These are phyloP conservation scores for Heliconius charithonia DNA, from an alignment of 2,888 invertebrate species.

Conservation along the genomic window DNA sequence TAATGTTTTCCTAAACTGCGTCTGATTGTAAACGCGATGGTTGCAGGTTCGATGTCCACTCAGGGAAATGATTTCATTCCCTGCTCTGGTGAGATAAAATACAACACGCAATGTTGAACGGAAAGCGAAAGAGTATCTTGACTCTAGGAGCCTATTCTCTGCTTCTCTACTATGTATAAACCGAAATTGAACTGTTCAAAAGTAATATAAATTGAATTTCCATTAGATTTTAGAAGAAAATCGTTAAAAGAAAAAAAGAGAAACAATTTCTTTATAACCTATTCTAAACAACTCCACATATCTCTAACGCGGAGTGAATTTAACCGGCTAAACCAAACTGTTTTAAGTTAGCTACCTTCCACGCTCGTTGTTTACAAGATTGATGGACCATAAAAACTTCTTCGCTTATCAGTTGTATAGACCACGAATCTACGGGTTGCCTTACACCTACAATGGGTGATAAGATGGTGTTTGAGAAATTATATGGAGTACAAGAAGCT, in stretches of 20 bases:
- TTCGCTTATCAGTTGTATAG: constrained; percentile 45
- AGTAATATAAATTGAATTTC: neutral
- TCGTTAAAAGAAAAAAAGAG: neutral
- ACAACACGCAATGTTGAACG: no score
- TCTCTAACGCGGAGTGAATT: neutral
- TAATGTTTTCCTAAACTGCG: no score
- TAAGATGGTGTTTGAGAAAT: constrained; percentile 46
- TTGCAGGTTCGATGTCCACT: no score
- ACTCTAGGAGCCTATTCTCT: no score
- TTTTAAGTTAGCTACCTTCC: constrained; percentile 10
- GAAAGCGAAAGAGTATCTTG: no score
- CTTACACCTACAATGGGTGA: constrained; percentile 43
- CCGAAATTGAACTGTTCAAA: neutral
- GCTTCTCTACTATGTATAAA: no score
- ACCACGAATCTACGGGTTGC: constrained; percentile 38
- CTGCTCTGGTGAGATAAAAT: no score
- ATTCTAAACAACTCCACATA: no score
- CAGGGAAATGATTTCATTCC: no score
- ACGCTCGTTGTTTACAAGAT: constrained; percentile 45
- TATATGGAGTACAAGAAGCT: constrained; percentile 37
- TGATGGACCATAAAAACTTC: constrained; percentile 48
- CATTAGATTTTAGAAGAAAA: neutral
- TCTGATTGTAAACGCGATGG: no score
- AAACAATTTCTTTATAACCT: neutral
- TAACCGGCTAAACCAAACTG: constrained; percentile 7